These are phyloP conservation scores for Borostomias antarcticus DNA, from an alignment of 2,797 vertebrate species.

Conservation along the genomic window DNA sequence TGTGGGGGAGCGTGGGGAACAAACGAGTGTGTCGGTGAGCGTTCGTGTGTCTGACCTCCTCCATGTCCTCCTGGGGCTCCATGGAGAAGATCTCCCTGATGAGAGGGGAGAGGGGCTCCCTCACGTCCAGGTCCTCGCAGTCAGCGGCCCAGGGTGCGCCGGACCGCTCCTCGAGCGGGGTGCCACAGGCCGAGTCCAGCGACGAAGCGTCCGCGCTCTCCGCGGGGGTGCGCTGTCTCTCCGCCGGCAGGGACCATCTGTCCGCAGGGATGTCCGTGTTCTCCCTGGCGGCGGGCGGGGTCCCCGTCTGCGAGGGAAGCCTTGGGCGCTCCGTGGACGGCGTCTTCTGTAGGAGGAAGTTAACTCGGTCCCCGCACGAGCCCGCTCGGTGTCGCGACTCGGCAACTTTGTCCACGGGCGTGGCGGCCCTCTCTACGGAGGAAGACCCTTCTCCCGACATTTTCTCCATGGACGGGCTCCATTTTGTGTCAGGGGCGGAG, in stretches of 20 bases:
- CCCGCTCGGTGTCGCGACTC: conserved; percentile 36
- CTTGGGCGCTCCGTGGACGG: conserved; percentile 26
- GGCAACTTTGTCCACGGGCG: accelerated
- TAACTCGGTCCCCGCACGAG: conserved; percentile 49
- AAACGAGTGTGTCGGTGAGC: neutral
- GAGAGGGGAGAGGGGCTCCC: conserved; percentile 34
- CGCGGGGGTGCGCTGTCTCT: conserved; percentile 17
- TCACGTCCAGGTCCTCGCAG: conserved; percentile 49
- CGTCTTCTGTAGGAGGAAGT: conserved; percentile 14
- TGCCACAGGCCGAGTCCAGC: conserved; percentile 49
- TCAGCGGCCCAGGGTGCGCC: conserved; percentile 51
- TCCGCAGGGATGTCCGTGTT: neutral
- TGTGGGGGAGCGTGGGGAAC: neutral
- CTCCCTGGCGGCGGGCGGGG: conserved; percentile 34
- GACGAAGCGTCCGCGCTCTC: conserved; percentile 53
- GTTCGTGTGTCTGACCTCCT: conserved; percentile 25
- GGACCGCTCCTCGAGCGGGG: conserved; percentile 57
- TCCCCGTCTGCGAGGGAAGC: conserved; percentile 34
- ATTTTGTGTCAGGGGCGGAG: neutral
- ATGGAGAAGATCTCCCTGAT: conserved; percentile 44
- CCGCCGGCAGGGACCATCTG: conserved; percentile 18
- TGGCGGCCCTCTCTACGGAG: conserved; percentile 1
- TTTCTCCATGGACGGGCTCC: conserved; percentile 15
- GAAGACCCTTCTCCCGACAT: conserved; percentile 1
- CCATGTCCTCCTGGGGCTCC: conserved; percentile 53